Evolutionary conservation across 2,113 vertebrate genomes (phyloP).

Genomic region (Nyctibius bracteatus): DNA sequence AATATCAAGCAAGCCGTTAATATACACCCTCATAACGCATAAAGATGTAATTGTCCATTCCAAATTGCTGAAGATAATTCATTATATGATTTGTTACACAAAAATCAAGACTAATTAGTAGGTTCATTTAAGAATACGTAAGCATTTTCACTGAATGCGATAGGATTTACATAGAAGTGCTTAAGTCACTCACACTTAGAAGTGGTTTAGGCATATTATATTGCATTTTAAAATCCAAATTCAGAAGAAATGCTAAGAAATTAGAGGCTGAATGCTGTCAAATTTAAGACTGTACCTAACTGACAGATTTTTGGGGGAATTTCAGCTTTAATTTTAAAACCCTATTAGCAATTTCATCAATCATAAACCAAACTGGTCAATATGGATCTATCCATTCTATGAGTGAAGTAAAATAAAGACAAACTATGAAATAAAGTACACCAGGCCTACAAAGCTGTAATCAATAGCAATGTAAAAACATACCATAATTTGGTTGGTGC

Average conservation of each 20-base stretch:
- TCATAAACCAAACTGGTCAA: background rate
- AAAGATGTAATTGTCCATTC: background rate
- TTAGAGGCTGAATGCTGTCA: background rate
- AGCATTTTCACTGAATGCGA: background rate
- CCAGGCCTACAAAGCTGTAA: background rate
- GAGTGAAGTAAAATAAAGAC: background rate
- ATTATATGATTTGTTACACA: background rate
- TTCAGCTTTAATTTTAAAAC: background rate
- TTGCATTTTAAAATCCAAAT: background rate
- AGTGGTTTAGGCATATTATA: background rate
- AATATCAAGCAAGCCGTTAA: background rate
- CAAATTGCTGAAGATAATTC: background rate
- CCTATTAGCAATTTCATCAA: background rate
- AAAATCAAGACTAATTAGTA: background rate
- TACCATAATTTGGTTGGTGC: background rate
- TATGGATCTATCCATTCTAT: background rate
- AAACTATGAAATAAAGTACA: background rate
- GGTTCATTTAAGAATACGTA: background rate
- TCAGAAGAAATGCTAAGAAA: background rate
- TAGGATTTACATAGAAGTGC: background rate
- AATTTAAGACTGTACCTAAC: background rate
- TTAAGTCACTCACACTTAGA: background rate
- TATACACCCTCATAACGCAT: background rate
- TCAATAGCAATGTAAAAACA: background rate
- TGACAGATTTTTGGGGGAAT: accelerated